A percentile compares a stretch with the other conserved stretches of the same genome.
Conservation (phyloP, 2,888 invertebrate genomes). For the Orthosia gothica region DNA sequence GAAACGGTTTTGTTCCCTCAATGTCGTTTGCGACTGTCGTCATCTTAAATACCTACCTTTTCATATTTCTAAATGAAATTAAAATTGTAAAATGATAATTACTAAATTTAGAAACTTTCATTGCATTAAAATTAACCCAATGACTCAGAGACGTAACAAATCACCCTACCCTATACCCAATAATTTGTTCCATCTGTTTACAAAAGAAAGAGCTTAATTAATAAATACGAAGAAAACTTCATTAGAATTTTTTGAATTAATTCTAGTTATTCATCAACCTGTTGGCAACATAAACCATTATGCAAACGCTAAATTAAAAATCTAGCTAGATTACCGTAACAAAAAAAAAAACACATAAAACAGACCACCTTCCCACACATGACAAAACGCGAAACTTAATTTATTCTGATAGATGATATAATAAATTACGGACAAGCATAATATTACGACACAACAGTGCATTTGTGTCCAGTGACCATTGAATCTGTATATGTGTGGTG, state of each 20-base stretch:
- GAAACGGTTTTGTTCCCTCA: too few relatives aligned
- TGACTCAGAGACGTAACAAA: neutral
- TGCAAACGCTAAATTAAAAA: constrained; percentile 34
- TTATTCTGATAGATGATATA: constrained; percentile 61
- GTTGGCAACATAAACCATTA: constrained; percentile 22
- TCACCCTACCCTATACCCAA: too few relatives aligned
- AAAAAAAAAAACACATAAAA: constrained; percentile 39
- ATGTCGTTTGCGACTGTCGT: too few relatives aligned
- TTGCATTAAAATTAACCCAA: neutral
- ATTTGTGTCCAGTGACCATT: constrained; percentile 67
- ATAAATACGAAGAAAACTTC: neutral
- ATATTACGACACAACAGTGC: constrained; percentile 62
- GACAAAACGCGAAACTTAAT: constrained; percentile 62
- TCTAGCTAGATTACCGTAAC: constrained; percentile 23
- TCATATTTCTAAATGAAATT: too few relatives aligned
- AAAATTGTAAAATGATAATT: neutral
- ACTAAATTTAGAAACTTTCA: neutral
- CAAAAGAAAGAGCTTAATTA: neutral
- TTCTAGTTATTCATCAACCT: too few relatives aligned
- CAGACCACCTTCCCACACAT: constrained; percentile 57
- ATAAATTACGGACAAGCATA: constrained; percentile 61
- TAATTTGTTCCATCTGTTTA: too few relatives aligned
- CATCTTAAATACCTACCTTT: too few relatives aligned
- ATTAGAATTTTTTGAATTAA: too few relatives aligned
- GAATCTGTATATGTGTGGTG: constrained; percentile 52